Percentiles rank a stretch among this genome's conserved stretches.
Conservation (phyloP, 2,113 vertebrate species). For the Melospiza melodia region DNA sequence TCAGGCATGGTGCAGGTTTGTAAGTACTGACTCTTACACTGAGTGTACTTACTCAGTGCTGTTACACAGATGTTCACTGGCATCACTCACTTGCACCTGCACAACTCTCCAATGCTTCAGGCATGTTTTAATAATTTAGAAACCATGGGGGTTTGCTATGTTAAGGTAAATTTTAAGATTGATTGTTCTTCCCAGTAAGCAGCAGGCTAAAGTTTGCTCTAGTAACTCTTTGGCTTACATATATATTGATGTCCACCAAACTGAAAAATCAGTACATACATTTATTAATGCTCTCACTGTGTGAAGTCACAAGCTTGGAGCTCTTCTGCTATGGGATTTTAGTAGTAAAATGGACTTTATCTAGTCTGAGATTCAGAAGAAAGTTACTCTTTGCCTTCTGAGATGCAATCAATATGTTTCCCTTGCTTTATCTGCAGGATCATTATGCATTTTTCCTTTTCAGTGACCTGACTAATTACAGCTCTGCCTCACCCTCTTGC, state of each 20-base stretch:
- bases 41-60: too few species aligned
- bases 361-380: background rate
- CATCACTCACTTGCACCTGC: background rate
- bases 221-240: background rate
- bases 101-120: background rate
- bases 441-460: background rate
- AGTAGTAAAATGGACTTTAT: background rate
- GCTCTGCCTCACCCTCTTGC: background rate
- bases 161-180: background rate
- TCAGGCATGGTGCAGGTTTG: background rate
- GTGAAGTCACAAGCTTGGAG: background rate
- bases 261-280: background rate
- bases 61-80: background rate
- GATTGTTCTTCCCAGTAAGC: background rate
- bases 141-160: background rate
- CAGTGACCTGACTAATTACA: background rate
- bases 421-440: background rate
- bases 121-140: background rate
- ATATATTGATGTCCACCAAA: background rate
- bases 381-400: background rate
- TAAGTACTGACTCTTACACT: background rate
- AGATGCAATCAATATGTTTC: background rate
- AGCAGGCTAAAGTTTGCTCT: background rate
- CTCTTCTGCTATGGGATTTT: background rate
- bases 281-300: background rate